Conservation (phyloP, 2,888 invertebrate genomes). For the Coenonympha glycerion region DNA sequence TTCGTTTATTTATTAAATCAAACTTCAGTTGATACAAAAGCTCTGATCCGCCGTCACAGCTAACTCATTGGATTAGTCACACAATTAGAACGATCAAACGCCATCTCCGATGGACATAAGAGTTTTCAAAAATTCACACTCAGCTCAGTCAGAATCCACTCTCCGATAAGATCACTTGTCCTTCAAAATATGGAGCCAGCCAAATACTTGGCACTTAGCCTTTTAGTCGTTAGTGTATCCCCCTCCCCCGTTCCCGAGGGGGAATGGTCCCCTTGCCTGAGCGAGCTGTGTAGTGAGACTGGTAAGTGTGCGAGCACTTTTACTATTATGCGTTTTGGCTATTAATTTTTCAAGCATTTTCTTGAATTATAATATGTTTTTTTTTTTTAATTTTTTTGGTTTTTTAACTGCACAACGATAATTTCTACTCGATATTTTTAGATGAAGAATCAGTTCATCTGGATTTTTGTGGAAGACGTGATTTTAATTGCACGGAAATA, state of each 20-base stretch:
- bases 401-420: too few relatives aligned
- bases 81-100: background rate
- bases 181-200: conserved; percentile 20
- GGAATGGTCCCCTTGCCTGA: background rate
- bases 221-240: conserved; percentile 1
- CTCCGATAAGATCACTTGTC: conserved; percentile 21
- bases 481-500: too few relatives aligned
- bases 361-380: too few relatives aligned
- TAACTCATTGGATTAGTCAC: background rate
- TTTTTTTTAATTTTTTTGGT: too few relatives aligned
- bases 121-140: background rate
- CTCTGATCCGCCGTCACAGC: background rate
- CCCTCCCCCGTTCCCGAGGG: conserved; percentile 3
- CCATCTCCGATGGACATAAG: background rate
- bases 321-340: conserved; percentile 1
- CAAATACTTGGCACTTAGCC: conserved; percentile 4
- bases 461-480: too few relatives aligned
- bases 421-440: too few relatives aligned
- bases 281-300: conserved; percentile 12
- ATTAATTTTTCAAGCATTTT: conserved; percentile 4
- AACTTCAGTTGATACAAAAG: background rate
- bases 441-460: too few relatives aligned
- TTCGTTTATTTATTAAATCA: too few relatives aligned
- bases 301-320: conserved; percentile 16
- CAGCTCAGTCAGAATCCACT: conserved; percentile 11